A percentile compares a stretch with the other conserved stretches of the same genome.
Conservation (phyloP, 2,797 vertebrate genomes). For the Enteromius viviparus region DNA sequence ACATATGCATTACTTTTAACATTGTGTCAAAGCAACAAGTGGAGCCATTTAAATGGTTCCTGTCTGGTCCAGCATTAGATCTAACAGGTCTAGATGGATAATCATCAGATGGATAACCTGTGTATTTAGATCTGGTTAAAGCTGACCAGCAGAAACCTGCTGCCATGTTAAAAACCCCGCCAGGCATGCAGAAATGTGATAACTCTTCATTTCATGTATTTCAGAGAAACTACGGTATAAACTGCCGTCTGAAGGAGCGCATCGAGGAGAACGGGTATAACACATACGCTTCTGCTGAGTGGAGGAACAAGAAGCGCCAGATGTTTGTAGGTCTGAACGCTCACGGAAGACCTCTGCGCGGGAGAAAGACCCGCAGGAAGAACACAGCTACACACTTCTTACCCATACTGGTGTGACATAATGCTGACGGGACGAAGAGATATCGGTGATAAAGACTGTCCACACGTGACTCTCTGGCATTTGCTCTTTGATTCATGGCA, state of each 20-base stretch:
- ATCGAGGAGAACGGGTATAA: slow-evolving; percentile 99
- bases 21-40: not conserved
- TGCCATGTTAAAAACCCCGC: not conserved
- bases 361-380: slow-evolving; percentile 91
- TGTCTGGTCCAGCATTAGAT: not conserved
- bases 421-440: not conserved
- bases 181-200: not conserved
- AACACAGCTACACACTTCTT: slow-evolving; percentile 96
- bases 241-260: slow-evolving; percentile 94
- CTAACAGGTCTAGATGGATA: not conserved
- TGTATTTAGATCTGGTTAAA: not conserved
- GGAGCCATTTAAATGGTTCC: not conserved
- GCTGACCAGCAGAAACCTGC: not conserved
- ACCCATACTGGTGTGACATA: slow-evolving; percentile 81
- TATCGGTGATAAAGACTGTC: not conserved
- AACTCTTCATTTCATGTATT: slow-evolving; percentile 45
- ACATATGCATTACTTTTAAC: not conserved
- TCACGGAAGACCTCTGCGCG: slow-evolving; percentile 88
- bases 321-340: slow-evolving; percentile 96
- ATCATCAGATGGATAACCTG: not conserved
- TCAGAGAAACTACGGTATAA: slow-evolving; percentile 88
- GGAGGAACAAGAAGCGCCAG: slow-evolving; percentile 91
- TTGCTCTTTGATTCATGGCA: slow-evolving; percentile 13
- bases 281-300: slow-evolving; percentile 91
- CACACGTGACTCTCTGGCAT: not conserved